Evolutionary conservation across 2,797 vertebrate genomes (phyloP), one percentile per base, ranked within the genome.

Genomic region (Delichon dasypus): DNA sequence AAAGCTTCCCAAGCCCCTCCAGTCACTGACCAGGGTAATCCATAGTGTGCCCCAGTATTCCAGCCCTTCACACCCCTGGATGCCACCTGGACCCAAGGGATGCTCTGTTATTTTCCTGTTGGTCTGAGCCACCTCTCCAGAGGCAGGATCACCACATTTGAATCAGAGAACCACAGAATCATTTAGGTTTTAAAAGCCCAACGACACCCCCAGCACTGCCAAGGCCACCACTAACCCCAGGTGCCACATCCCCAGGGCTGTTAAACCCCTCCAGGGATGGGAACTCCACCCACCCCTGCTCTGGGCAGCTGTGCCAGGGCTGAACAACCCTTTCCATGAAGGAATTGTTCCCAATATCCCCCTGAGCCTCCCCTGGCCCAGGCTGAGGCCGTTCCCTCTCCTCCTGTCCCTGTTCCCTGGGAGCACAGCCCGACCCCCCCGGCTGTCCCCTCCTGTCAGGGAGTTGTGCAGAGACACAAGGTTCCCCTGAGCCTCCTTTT

Each of bases 271-370:
- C 13, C 55, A 61, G 54, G 29, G 9, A 0, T 20, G 27, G 27
- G 19, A 4, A 29, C 38, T 38, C 23, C 10, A 7, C 3, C 23
- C 10, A 7, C 3, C 57, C 0, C 44, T 9, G 7, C 36, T 44
- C 53, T 60, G 45, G 32, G 27, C 34, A 62, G 57, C 84, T 48
- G 25, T 47, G 42, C 25, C 73, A 86, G 26, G 30, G 20, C 11
- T 11, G 6, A 21, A 12, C 16, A 11, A 0, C 23, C 8, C 16
- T 34, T 71, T 55, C 36, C 36, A 5, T 4, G 6, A 19, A 38
- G 38, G 38, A 50, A 50, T 36, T 15, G 38, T 7, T 3, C 20
- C 25, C 7, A 1, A 3, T 1, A 2, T 29, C 44, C 51, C 1
- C 27, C 58, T 36, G 32, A 10, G 0, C 13, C 50, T 79, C 0